Conservation (phyloP, 2,888 invertebrate species). For the Congeria kusceri region DNA sequence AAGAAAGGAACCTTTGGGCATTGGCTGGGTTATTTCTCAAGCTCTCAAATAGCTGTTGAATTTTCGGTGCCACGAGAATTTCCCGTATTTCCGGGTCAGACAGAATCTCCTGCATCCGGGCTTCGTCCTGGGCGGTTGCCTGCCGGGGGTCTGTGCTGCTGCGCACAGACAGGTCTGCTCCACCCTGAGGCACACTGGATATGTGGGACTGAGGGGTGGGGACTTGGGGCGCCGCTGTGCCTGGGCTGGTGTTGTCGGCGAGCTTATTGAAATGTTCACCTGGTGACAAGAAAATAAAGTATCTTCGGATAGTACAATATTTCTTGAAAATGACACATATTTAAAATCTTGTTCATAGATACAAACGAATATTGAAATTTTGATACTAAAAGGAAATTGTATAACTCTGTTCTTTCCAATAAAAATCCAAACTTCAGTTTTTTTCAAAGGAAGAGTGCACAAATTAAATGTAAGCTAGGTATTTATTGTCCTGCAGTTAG, state of each 20-base stretch:
- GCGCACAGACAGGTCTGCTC: conserved; percentile 63
- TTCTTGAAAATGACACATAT: too few relatives aligned
- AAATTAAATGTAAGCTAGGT: too few relatives aligned
- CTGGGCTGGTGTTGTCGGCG: conserved; percentile 41
- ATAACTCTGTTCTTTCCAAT: too few relatives aligned
- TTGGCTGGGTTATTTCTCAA: conserved; percentile 75
- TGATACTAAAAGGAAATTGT: too few relatives aligned
- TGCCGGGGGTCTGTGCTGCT: conserved; percentile 70
- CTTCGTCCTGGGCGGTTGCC: conserved; percentile 67
- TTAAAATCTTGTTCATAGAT: too few relatives aligned
- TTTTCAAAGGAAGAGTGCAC: too few relatives aligned
- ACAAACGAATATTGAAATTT: too few relatives aligned
- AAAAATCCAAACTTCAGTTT: too few relatives aligned
- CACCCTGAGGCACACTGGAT: conserved; percentile 34
- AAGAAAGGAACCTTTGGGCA: conserved; percentile 76
- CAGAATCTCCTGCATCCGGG: conserved; percentile 71
- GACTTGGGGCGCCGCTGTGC: conserved; percentile 1
- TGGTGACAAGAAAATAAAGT: conserved; percentile 49
- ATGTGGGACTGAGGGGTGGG: conserved; percentile 9
- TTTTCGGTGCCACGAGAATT: conserved; percentile 76
- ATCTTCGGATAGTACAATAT: too few relatives aligned
- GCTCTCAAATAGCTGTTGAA: conserved; percentile 76
- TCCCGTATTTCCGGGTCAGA: conserved; percentile 74
- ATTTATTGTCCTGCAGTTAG: too few relatives aligned
- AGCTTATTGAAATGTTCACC: conserved; percentile 79